Evolutionary conservation across 1,140 invertebrate species (phyloP).

Genomic region (Cylas formicarius): DNA sequence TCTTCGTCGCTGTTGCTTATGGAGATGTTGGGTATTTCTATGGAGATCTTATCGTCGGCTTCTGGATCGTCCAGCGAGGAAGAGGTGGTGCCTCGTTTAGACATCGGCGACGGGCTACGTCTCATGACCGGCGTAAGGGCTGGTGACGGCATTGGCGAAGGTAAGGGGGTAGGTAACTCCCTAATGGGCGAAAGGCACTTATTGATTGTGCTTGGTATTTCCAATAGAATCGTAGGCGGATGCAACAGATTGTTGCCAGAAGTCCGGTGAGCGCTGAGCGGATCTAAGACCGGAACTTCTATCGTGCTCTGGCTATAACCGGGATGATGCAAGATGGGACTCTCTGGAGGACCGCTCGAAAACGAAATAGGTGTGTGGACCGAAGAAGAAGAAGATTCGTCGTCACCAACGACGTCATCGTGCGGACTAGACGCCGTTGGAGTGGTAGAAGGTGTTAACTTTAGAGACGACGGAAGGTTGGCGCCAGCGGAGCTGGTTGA

Average conservation of each 20-base stretch:
- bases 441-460: conserved; percentile 54
- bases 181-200: conserved; percentile 67
- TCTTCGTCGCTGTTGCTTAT: conserved; percentile 37
- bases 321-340: conserved; percentile 44
- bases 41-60: conserved; percentile 41
- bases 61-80: conserved; percentile 43
- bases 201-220: conserved; percentile 61
- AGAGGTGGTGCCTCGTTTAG: conserved; percentile 23
- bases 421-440: conserved; percentile 60
- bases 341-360: conserved; percentile 49
- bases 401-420: conserved; percentile 56
- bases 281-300: conserved; percentile 59
- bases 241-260: conserved; percentile 51
- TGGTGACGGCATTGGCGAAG: conserved; percentile 60
- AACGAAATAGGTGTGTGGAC: conserved; percentile 50
- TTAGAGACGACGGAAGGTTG: conserved; percentile 48
- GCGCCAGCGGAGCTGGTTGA: conserved; percentile 48
- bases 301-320: conserved; percentile 39
- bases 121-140: conserved; percentile 58
- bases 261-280: conserved; percentile 54
- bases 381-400: conserved; percentile 54
- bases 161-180: conserved; percentile 62
- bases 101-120: conserved; percentile 29
- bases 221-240: conserved; percentile 61
- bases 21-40: conserved; percentile 41